Conservation (phyloP, 2,888 invertebrate species). For the Litoditis marina region DNA sequence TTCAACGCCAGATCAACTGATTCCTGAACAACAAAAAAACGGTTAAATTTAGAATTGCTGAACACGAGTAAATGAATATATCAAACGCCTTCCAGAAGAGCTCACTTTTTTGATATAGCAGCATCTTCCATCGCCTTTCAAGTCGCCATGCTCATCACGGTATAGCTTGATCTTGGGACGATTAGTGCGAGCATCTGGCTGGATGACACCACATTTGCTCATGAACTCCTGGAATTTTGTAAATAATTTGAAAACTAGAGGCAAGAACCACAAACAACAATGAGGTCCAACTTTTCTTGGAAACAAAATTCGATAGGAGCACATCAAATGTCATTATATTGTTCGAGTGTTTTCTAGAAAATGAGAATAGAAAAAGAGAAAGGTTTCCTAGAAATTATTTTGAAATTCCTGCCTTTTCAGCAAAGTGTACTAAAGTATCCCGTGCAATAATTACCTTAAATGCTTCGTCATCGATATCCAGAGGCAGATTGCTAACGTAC, state of each 20-base stretch:
- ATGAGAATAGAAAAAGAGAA: too few relatives aligned
- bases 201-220: constrained; percentile 91
- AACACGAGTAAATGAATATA: not conserved
- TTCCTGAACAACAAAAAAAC: constrained; percentile 71
- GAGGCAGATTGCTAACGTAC: constrained; percentile 87
- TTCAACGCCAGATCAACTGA: constrained; percentile 88
- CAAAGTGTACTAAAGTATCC: too few relatives aligned
- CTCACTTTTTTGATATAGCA: constrained; percentile 66
- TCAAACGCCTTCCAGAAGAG: too few relatives aligned
- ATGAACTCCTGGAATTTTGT: constrained; percentile 74
- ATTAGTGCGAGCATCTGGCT: constrained; percentile 77
- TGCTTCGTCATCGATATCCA: constrained; percentile 78
- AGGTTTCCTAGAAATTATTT: too few relatives aligned
- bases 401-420: too few relatives aligned
- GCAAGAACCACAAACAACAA: too few relatives aligned
- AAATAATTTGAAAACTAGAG: too few relatives aligned
- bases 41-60: constrained; percentile 3
- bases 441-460: constrained; percentile 40
- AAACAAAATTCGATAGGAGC: too few relatives aligned
- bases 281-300: too few relatives aligned
- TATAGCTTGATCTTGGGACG: constrained; percentile 86
- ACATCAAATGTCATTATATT: too few relatives aligned
- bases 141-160: constrained; percentile 74
- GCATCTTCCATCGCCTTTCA: constrained; percentile 94
- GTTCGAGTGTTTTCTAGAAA: not conserved